Evolutionary conservation across 1,140 invertebrate species (phyloP).

Genomic region (Orchestia grillus): DNA sequence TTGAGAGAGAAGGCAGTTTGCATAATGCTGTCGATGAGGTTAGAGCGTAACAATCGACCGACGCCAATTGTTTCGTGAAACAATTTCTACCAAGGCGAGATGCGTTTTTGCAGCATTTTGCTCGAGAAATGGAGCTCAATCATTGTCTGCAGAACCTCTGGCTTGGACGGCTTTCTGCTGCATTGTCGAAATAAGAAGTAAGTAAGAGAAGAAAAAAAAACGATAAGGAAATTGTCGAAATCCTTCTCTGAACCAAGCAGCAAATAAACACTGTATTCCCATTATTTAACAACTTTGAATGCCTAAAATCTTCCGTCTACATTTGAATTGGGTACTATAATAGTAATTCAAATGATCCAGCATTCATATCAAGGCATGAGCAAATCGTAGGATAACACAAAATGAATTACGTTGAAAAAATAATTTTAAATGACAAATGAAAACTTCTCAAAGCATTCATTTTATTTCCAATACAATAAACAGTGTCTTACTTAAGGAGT

Average conservation of each 20-base stretch:
- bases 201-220: neutral
- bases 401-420: too few species aligned
- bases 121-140: neutral
- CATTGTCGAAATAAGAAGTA: neutral
- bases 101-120: neutral
- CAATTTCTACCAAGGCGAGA: conserved; percentile 3
- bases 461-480: too few species aligned
- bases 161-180: neutral
- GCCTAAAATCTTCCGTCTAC: too few species aligned
- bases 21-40: neutral
- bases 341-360: too few species aligned
- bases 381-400: too few species aligned
- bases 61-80: conserved; percentile 10
- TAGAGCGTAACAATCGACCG: neutral
- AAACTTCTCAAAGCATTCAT: too few species aligned
- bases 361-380: too few species aligned
- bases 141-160: neutral
- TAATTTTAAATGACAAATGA: too few species aligned
- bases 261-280: neutral
- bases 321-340: too few species aligned
- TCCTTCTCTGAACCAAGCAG: neutral
- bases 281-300: too few species aligned
- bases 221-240: neutral
- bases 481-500: too few species aligned
- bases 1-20: neutral